These are phyloP conservation scores for Denticeps clupeoides DNA, from an alignment of 2,797 vertebrate genomes.

Conservation along the genomic window DNA sequence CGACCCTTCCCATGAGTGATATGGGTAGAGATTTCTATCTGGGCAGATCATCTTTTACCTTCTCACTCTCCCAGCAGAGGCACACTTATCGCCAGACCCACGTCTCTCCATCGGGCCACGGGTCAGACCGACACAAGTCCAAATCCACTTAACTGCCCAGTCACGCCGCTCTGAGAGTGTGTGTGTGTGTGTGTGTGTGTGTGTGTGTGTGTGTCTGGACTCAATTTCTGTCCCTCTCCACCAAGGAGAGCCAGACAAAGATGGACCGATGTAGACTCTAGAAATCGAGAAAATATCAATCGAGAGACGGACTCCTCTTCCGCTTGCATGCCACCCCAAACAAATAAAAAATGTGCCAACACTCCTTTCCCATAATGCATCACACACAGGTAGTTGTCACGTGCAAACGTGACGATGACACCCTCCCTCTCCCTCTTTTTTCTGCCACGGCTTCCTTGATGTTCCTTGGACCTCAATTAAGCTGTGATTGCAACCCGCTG, in stretches of 20 bases:
- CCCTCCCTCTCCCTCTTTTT: constrained; percentile 30
- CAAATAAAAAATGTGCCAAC: constrained; percentile 49
- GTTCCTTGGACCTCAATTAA: constrained; percentile 54
- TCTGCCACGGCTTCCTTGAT: constrained; percentile 30
- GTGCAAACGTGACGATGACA: constrained; percentile 26
- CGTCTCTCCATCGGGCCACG: too few relatives aligned
- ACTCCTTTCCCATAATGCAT: constrained; percentile 24
- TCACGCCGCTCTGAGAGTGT: not conserved
- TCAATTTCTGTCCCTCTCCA: not conserved
- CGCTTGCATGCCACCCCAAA: constrained; percentile 24
- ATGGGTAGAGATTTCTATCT: too few relatives aligned
- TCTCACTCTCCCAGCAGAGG: too few relatives aligned
- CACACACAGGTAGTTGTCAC: constrained; percentile 15
- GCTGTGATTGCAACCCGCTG: constrained; percentile 53
- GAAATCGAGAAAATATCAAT: too few relatives aligned
- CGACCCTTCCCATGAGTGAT: too few relatives aligned
- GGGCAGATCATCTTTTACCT: too few relatives aligned
- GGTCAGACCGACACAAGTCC: too few relatives aligned
- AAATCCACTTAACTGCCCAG: too few relatives aligned
- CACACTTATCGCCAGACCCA: too few relatives aligned
- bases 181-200: constrained; percentile 1
- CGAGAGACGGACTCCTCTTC: too few relatives aligned
- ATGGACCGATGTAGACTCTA: too few relatives aligned
- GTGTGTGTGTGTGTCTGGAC: constrained; percentile 3
- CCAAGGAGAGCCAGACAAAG: not conserved